Base-by-base conservation (phyloP, 1,140 invertebrate species). In the Diabrotica virgifera region DNA sequence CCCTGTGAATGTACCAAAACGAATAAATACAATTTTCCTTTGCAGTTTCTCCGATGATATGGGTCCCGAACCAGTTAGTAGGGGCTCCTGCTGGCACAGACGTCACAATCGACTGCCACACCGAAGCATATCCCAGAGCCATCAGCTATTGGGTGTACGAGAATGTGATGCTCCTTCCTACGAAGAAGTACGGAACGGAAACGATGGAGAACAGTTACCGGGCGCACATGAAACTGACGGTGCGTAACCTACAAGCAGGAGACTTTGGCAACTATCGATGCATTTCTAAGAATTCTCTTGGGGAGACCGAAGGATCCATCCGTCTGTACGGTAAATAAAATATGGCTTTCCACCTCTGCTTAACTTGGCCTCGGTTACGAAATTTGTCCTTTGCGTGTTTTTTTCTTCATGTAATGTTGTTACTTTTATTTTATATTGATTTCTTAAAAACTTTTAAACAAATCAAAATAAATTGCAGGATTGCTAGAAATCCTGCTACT, bases 111-210 rank as follows among this genome's bases (percentile, higher is more conserved):
- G 93, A 96, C 80, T 97, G 95, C 78, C 89, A 94, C 75, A 94
- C 93, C 0, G 94, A 96, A 76, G 94, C 94, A n/a, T 91, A 92
- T 80, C 95, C 95, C 57, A 86, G 91, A 67, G 92, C 93, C 60
- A 93, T 95, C 79, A 95, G 90, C 79, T 95, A 94, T 81, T 97
- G 95, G 95, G 90, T 91, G 36, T 90, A 91, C 75, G 90, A 93
- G 70, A 89, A 89, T 65, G 87, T 91, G 14, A 93, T 93, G 91
- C 86, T 93, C 12, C 80, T 93, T 64, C 89, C 90, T 0, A 91
- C 90, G 51, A 91, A 90, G 71, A 94, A 93, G 76, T 92, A 93
- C 75, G 86, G 86, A 37, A 89, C 89, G 13, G 87, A 88, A 65
- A 88, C 85, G 37, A 85, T 86, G 52, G 91, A 94, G 76, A 91